Percentiles rank a stretch among this genome's conserved stretches.
phyloP scores from a whole-genome alignment of 1,140 invertebrate genomes.

The Drosophila busckii region DNA sequence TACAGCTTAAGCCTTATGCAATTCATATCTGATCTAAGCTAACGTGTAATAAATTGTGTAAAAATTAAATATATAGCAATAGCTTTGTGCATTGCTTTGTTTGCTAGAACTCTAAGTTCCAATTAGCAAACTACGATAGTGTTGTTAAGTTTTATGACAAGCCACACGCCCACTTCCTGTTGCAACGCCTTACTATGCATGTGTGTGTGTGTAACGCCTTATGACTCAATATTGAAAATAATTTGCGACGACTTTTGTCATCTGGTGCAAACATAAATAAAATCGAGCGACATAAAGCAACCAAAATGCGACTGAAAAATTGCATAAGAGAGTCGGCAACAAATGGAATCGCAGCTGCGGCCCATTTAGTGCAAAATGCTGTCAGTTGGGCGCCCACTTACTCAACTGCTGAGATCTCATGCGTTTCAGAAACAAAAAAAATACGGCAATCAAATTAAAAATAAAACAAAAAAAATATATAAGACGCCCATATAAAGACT shows the following conservation, averaged over 20 bases:
- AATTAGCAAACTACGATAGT: too few species aligned
- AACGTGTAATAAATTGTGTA: too few species aligned
- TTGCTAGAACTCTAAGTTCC: too few species aligned
- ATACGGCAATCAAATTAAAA: conserved; percentile 36
- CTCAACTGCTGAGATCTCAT: conserved; percentile 24
- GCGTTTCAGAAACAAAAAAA: conserved; percentile 7
- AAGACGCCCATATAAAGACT: conserved; percentile 32
- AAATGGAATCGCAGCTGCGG: conserved; percentile 37
- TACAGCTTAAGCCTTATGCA: too few species aligned
- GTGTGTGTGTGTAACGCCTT: conserved; percentile 1
- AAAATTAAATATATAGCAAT: too few species aligned
- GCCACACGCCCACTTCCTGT: conserved; percentile 52
- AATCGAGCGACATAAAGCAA: conserved; percentile 25
- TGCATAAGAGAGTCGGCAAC: conserved; percentile 48
- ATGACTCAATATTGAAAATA: conserved; percentile 69
- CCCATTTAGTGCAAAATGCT: conserved; percentile 29
- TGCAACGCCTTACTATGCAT: neutral
- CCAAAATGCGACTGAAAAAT: conserved; percentile 28
- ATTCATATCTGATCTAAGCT: too few species aligned
- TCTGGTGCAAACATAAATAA: too few species aligned
- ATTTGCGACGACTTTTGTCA: conserved; percentile 62
- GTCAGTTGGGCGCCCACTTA: conserved; percentile 44
- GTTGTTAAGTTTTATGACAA: too few species aligned
- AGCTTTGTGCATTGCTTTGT: too few species aligned
- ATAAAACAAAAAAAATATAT: conserved; percentile 17